Evolutionary conservation across 2,113 vertebrate species (phyloP), one percentile per base, ranked within the genome.

Genomic region (Spheniscus mendiculus): DNA sequence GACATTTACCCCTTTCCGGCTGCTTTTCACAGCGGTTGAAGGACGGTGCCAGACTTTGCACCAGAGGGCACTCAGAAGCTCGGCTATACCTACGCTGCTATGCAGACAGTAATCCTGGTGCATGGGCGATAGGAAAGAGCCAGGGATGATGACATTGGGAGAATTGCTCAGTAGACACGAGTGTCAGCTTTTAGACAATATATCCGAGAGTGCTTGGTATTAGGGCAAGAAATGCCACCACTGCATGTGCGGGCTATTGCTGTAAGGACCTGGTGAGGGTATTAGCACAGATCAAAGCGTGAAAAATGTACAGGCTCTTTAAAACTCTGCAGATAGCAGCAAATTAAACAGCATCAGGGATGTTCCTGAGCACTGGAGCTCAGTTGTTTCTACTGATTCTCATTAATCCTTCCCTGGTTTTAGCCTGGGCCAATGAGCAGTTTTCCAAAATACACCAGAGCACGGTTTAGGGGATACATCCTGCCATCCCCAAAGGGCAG

Each of bases 161-260:
- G 36, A 62, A 67, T 8, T 65, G 62, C 67, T 77, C 47, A 8
- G n/a, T 5, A 9, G 25, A 6, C 6, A 13, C 3, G 9, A 58
- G 26, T 8, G 18, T 34, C 40, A 84, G 40, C 13, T 73, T 73
- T 78, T 13, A 22, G n/a, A 10, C 13, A 15, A 2, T 21, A 4
- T 21, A 17, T 34, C 42, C 0, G 0, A 10, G 16, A 55, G 3
- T 11, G 30, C 38, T 74, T 23, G 47, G 12, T 38, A 45, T 38
- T 12, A 55, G 52, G 42, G 38, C 53, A 72, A 63, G 44, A 73
- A 89, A 73, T 55, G 62, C 12, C 45, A 34, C 65, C 42, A 2
- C 16, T 69, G 67, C 12, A 4, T 14, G 5, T 11, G 34, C 1
- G 4, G 18, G 27, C 9, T 80, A 1, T 62, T 74, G n/a, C 66